Percentiles rank a stretch among this genome's conserved stretches.
phyloP scores from a whole-genome alignment of 2,888 invertebrate species.

The Machimus atricapillus region DNA sequence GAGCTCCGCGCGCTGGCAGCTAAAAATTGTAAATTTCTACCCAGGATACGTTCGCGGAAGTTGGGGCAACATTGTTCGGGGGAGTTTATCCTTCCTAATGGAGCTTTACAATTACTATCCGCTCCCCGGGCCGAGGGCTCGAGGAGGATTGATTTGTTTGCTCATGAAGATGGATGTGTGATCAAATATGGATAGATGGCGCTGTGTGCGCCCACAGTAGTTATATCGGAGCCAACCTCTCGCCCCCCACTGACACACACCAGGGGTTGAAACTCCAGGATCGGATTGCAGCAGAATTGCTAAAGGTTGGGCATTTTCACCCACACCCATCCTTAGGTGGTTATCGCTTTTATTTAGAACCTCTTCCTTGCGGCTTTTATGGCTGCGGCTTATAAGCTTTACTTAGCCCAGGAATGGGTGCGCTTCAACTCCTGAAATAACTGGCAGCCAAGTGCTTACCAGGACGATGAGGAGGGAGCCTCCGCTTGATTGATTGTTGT shows the following conservation, averaged over 20 bases:
- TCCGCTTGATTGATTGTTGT: constrained; percentile 9
- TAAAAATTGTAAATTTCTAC: constrained; percentile 23
- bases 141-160: constrained; percentile 36
- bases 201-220: not conserved
- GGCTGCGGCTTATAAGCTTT: constrained; percentile 12
- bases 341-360: constrained; percentile 27
- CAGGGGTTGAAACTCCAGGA: not conserved
- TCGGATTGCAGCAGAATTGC: not conserved
- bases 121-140: not conserved
- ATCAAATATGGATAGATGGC: constrained; percentile 24
- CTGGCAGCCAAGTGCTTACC: not conserved
- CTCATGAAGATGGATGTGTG: constrained; percentile 35
- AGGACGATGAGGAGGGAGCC: not conserved
- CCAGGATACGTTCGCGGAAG: not conserved
- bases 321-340: not conserved
- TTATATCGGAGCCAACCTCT: not conserved
- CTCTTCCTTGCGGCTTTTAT: not conserved
- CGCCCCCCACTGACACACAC: no score
- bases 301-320: not conserved
- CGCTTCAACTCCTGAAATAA: not conserved
- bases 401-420: not conserved
- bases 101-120: constrained; percentile 30
- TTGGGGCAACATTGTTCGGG: not conserved
- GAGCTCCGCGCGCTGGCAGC: not conserved
- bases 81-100: constrained; percentile 35